Base-by-base conservation (phyloP, 2,888 invertebrate genomes). In the Eupithecia centaureata region DNA sequence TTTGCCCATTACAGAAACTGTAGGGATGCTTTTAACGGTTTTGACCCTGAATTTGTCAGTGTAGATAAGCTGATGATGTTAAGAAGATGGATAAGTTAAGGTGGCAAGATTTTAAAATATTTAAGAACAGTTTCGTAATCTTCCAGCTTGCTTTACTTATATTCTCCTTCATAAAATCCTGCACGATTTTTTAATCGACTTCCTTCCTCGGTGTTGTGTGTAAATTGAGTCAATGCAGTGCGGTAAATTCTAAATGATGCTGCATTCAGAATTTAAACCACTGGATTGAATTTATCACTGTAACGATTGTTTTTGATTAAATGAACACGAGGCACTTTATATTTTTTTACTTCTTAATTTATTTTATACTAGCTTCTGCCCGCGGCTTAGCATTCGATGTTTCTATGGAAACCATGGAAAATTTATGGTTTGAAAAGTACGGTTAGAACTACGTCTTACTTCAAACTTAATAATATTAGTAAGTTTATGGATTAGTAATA, bases 1-100 rank as follows among this genome's bases (percentile, higher is more conserved):
- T 66, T 63, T 47, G 30, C 56, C 63, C 56, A 69, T 65, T 70
- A 66, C 61, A 51, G 28, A 27, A 42, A 61, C 38, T n/a, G 63
- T 51, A 35, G 65, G 64, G 68, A 63, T 65, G 42, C 42, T 52
- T 68, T 56, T 30, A 56, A 42, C 33, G 65, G 58, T 65, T 60
- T 60, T 62, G 27, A 28, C 13, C 32, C 57, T 22, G 57, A 57
- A 57, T 57, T 57, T 52, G 4, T 33, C 5, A n/a, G n/a, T 27
- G 57, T 30, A 56, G 56, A 56, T 56, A 57, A 33, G 32, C 18
- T 56, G 30, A 33, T 8, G 22, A 13, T 51, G 42, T n/a, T 22
- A 22, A 47, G 0, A 42, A 42, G 42, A 47, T 47, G 1, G 22
- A 10, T 47, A 22, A 42, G 18, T 38, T 38, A 22, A 18, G 18